A percentile compares a stretch with the other conserved stretches of the same genome.
Conservation (phyloP, 53 echinoderm and acorn worm species). For the Echinometra lucunter region DNA sequence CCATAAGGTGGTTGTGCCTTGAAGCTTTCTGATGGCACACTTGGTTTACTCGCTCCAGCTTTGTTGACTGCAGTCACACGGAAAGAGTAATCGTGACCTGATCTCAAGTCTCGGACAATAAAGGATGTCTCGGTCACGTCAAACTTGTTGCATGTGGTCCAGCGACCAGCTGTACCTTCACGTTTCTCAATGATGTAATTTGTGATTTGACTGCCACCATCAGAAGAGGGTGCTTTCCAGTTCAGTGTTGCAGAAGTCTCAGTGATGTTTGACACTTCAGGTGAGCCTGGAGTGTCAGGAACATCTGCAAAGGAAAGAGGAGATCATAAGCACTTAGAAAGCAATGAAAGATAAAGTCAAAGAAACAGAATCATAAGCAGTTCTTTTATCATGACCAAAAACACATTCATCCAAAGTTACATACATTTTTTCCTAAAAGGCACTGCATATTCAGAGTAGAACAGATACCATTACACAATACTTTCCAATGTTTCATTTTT, state of each 20-base stretch:
- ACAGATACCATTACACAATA: too few relatives aligned
- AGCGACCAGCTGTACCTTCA: conserved; percentile 79
- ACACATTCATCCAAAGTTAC: background rate
- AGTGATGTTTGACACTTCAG: conserved; percentile 82
- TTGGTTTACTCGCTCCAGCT: conserved; percentile 88
- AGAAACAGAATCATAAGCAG: background rate
- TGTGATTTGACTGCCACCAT: conserved; percentile 88
- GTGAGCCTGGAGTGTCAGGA: conserved; percentile 90
- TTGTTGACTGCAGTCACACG: conserved; percentile 92
- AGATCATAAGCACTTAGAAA: background rate
- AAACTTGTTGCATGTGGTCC: conserved; percentile 84
- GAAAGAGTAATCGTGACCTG: conserved; percentile 89
- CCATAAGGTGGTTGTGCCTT: conserved; percentile 88
- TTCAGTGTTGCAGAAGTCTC: conserved; percentile 79
- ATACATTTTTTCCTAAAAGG: too few relatives aligned
- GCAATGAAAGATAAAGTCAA: background rate
- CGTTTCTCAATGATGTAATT: conserved; percentile 83
- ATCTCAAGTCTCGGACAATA: conserved; percentile 80
- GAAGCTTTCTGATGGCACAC: conserved; percentile 83
- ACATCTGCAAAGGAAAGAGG: conserved; percentile 65
- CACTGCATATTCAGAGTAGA: too few relatives aligned
- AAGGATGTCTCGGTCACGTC: conserved; percentile 80
- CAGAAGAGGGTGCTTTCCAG: conserved; percentile 83
- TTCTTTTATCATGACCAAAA: background rate
- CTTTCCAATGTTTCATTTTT: too few relatives aligned